phyloP scores from a whole-genome alignment of 2,113 vertebrate species.

The Ia io region DNA sequence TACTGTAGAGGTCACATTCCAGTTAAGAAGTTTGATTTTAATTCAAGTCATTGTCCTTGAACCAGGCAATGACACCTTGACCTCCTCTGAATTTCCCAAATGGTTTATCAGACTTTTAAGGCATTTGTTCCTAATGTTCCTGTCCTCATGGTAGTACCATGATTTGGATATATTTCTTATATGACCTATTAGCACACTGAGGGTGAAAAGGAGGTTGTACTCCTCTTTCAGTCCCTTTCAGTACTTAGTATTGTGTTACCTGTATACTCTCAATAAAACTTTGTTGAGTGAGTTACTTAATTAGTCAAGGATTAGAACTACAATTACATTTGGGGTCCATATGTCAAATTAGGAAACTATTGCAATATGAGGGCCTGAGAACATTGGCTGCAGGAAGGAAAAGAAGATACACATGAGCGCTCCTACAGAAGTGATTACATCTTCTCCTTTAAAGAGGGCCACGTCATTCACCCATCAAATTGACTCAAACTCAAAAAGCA shows the following conservation, averaged over 20 bases:
- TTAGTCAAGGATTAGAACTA: neutral
- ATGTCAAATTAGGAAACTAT: neutral
- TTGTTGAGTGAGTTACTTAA: neutral
- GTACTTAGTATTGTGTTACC: neutral
- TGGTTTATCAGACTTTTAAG: neutral
- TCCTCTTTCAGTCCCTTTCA: neutral
- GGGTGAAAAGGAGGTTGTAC: neutral
- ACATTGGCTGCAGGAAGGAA: neutral
- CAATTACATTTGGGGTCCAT: neutral
- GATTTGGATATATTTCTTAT: neutral
- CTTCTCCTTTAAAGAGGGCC: neutral
- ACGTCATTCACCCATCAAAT: neutral
- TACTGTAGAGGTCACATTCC: neutral
- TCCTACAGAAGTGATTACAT: neutral
- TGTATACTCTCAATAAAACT: neutral
- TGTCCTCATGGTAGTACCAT: neutral
- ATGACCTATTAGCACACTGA: neutral
- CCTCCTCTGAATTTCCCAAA: neutral
- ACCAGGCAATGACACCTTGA: neutral
- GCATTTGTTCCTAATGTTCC: neutral
- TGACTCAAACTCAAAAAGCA: neutral
- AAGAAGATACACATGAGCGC: neutral
- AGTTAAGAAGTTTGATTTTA: conserved; percentile 29
- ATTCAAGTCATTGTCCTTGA: neutral
- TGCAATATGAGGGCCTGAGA: neutral